Base-by-base conservation (phyloP, 2,113 vertebrate species). In the Cyprinus carpio region DNA sequence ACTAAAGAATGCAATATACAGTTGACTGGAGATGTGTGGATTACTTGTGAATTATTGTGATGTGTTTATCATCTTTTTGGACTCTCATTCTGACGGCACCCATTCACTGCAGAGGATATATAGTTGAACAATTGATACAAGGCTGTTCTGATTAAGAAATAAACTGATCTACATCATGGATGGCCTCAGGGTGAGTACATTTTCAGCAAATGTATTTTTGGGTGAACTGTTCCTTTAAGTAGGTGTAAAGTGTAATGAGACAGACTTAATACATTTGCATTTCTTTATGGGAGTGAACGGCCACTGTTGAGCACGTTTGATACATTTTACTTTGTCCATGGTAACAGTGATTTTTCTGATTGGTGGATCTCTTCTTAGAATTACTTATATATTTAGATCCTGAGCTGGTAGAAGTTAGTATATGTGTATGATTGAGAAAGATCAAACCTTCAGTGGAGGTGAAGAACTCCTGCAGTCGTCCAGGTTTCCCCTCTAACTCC, bases 381-480 rank as follows among this genome's bases (percentile, higher is more conserved):
- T 65, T 27, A 64, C 5, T 40, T 40, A 0, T 40, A 40, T 8
- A 40, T 40, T 40, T 8, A 40, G 8, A 40, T 40, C 40, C 40
- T 37, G 49, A 46, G 40, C 49, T 43, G 62, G 49, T 20, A 6
- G 77, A 83, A 4, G 46, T n/a, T 49, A 71, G 20, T n/a, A 9
- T 58, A 49, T 62, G 20, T 4, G 13, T 58, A 16, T 51, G 49
- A 51, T 16, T 51, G 49, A 51, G 56, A 20, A 16, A 82, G 27
- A 15, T 49, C 29, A 78, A 29, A 88, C 71, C 98, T 88, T 94
- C 90, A 29, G 98, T 98, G 87, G 97, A 98, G 89, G 97, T 92
- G 6, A 95, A 99, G 91, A 99, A 99, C 79, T 99, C 98, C 89
- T 99, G 97, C 80, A 99, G 92, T 13, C 94, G 93, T 69, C 98